A percentile compares a stretch with the other conserved stretches of the same genome.
phyloP scores from a whole-genome alignment of 1,140 invertebrate species.

The Nasonia longicornis region DNA sequence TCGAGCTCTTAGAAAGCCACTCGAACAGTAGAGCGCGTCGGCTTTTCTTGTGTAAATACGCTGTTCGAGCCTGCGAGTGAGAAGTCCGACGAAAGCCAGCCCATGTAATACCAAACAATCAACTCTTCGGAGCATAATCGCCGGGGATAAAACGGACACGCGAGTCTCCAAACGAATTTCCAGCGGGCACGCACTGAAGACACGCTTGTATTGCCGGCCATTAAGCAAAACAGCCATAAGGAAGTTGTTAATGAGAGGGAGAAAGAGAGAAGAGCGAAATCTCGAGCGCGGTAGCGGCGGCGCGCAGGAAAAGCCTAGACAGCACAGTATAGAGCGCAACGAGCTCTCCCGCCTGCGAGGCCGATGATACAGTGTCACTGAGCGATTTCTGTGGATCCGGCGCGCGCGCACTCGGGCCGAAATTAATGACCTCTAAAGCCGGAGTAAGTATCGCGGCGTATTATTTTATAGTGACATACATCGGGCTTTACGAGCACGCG shows the following conservation, averaged over 20 bases:
- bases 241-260: conserved; percentile 34
- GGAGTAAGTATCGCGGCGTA: conserved; percentile 57
- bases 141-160: too few species aligned
- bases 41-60: conserved; percentile 5
- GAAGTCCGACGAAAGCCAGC: too few species aligned
- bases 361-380: conserved; percentile 13
- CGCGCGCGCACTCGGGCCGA: conserved; percentile 12
- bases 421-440: conserved; percentile 62
- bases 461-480: conserved; percentile 64
- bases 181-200: background rate
- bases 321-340: too few species aligned
- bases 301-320: background rate
- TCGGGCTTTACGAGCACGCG: conserved; percentile 55
- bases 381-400: conserved; percentile 2
- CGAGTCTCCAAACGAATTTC: too few species aligned
- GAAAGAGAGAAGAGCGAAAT: background rate
- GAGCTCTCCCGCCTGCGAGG: too few species aligned
- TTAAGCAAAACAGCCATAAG: conserved; percentile 31
- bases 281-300: background rate
- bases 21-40: background rate
- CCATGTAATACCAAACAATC: too few species aligned
- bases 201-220: background rate
- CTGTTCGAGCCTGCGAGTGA: too few species aligned
- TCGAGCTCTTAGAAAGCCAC: background rate
- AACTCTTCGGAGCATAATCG: too few species aligned